Evolutionary conservation across 92 coral and sea anemone species (phyloP), one percentile per base, ranked within the genome.

Genomic region (Ricordea florida): DNA sequence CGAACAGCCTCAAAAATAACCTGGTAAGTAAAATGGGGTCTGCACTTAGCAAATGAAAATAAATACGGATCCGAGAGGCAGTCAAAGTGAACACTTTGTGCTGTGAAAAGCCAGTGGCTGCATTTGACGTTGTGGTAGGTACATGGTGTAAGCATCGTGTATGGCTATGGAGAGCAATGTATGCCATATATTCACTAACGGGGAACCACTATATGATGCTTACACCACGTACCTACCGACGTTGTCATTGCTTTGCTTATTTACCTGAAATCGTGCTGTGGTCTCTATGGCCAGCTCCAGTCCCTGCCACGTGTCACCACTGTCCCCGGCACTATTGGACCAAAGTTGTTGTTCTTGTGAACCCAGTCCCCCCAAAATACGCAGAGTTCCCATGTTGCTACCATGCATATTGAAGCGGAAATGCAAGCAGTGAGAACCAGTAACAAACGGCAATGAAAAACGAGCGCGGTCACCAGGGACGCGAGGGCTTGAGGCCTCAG

Each of bases 401-500:
- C 80, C 80, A n/a, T 73, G 52, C 80, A 58, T 70, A 42, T 70
- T 43, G 53, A 22, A 70, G 6, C 65, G 25, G 32, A 70, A 53
- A 17, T n/a, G 29, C 3, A 70, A 27, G 65, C 77, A 70, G 23
- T 48, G 38, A 0, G 21, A 17, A 9, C 77, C 77, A 55, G 77
- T 70, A 37, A 70, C 10, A 24, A 1, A 8, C 30, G 77, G 77
- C 18, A 65, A 70, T 27, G 56, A 29, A 2, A 70, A 55, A 42
- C 77, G 77, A 3, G 77, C 77, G 1, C 36, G 49, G 16, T 70
- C 65, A 6, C 64, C 77, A 10, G 50, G 41, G 22, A 0, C 3
- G 28, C 77, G 77, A 27, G 77, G 77, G 21, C 21, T 28, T 20
- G 77, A 70, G 8, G 77, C 77, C 21, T 70, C 77, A 16, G 77